Evolutionary conservation across 2,113 vertebrate genomes (phyloP), one percentile per base, ranked within the genome.

Genomic region (Chionodraco myersi): DNA sequence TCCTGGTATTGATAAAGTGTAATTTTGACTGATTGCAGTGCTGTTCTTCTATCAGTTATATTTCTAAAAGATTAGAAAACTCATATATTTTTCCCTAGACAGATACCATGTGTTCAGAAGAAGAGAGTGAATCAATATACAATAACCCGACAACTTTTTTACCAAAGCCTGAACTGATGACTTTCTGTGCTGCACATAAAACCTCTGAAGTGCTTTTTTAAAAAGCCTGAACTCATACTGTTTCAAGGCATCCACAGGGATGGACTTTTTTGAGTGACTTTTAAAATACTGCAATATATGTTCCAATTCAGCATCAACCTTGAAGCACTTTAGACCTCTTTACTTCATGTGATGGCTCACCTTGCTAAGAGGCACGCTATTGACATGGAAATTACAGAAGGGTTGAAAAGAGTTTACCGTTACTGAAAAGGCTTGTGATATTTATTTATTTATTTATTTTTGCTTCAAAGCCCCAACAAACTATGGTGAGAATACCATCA

Each of bases 331-430:
- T 18, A 72, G 59, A 76, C 23, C 83, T 48, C 70, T 86, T 74
- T 82, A 58, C 73, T 88, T 58, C 86, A 76, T 82, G 54, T 66
- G 60, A 76, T 66, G 77, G 67, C 60, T 85, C 85, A 88, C 86
- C 88, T 86, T 82, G 82, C 91, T 84, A 74, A 84, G 80, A 89
- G 85, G 72, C 77, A 62, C 0, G 10, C 84, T 70, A 84, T 81
- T 90, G 85, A 90, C 88, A 87, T 90, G 82, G 82, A 90, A 89
- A 91, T 90, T 71, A 86, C 77, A 78, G 45, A 72, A 64, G 56
- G 51, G 56, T 26, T 53, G 57, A 75, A 77, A 66, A 54, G 3
- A 6, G 21, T 69, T 79, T 72, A 15, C 44, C 45, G 71, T 83
- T 49, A 44, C 75, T 61, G 56, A 75, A 79, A 82, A 45, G 18